Base-by-base conservation (phyloP, 2,888 invertebrate genomes). In the Noctua janthe region DNA sequence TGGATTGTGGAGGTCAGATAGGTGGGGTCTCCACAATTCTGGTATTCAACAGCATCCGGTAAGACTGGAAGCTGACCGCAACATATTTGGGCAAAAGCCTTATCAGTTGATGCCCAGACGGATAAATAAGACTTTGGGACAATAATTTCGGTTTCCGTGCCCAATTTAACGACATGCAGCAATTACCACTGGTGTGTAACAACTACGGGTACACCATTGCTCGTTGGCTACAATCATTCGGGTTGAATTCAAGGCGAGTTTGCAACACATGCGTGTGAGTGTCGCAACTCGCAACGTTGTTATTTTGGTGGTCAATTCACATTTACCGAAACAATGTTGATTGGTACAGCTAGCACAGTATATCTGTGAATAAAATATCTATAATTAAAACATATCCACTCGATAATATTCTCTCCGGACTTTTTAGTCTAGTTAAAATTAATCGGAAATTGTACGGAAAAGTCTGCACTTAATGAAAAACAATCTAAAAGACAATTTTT, bases 181-280 rank as follows among this genome's bases (percentile, higher is more conserved):
- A 80, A 77, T 39, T 80, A 39, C n/a, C 13, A 43, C 6, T 23
- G 23, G 51, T 56, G 15, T 13, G 56, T 69, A 70, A 35, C 4
- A 59, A 71, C 7, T 56, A 51, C 15, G n/a, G n/a, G 67, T 71
- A 75, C 66, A 71, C 69, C 74, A 74, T 69, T 78, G 51, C 73
- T 88, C 73, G 74, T 71, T 83, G 79, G 79, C 73, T 67, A 84
- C 83, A 88, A 88, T 88, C 80, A 84, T 73, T 82, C 71, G 85
- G 39, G 56, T 76, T 79, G n/a, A 84, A 90, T 88, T 88, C 91
- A 91, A 92, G 92, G 91, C 77, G 81, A 87, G 43, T 86, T 91
- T 91, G 80, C 91, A 88, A 83, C 89, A 91, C 80, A 82, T 76
- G 82, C 83, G 87, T 80, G 86, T 81, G 71, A 84, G 87, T 92